Conservation (phyloP, 2,113 vertebrate genomes). For the Poecile atricapillus region DNA sequence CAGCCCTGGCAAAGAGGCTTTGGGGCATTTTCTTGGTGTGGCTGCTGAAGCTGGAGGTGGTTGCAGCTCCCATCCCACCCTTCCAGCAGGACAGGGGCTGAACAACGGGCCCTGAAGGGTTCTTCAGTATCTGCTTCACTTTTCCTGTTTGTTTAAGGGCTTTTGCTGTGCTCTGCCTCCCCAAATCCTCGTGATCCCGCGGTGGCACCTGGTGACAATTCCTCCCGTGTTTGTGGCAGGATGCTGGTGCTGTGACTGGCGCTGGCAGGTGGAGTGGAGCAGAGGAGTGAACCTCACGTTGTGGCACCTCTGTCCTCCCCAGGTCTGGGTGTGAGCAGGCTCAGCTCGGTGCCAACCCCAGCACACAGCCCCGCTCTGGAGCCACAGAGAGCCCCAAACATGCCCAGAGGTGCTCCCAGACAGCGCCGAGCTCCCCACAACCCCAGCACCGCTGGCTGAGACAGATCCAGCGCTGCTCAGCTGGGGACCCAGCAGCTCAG, state of each 20-base stretch:
- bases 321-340: too few species aligned
- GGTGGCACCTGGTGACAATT: accelerated
- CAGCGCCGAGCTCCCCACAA: neutral
- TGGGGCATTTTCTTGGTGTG: accelerated
- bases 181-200: neutral
- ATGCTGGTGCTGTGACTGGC: accelerated
- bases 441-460: neutral
- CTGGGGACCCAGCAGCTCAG: neutral
- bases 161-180: neutral
- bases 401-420: neutral
- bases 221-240: neutral
- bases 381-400: accelerated
- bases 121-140: neutral
- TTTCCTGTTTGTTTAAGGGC: neutral
- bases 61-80: neutral
- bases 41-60: neutral
- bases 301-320: too few species aligned
- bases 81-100: neutral
- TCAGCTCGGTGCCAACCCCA: neutral
- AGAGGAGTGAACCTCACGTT: too few species aligned
- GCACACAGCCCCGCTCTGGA: neutral
- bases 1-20: neutral
- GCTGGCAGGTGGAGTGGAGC: neutral
- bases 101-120: neutral
- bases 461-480: neutral